phyloP scores from a whole-genome alignment of 2,888 invertebrate genomes.

The Cordilura impudica region DNA sequence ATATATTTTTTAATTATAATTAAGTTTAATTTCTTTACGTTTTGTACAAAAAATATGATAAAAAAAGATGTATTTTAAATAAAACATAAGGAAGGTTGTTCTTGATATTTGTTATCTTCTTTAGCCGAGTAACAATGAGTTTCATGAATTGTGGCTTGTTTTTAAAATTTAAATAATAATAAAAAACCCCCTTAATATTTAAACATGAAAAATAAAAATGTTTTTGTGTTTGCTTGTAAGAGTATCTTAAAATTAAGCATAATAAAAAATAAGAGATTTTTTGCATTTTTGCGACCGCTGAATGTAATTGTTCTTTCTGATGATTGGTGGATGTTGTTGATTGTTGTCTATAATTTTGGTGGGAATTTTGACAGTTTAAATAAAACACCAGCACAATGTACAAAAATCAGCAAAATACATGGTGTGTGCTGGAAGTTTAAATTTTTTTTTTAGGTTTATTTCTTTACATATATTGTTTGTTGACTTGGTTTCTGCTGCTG shows the following conservation, averaged over 20 bases:
- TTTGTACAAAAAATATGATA: conserved; percentile 36
- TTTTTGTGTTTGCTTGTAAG: conserved; percentile 19
- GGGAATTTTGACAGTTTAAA: conserved; percentile 49
- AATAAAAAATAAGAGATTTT: conserved; percentile 12
- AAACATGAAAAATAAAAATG: conserved; percentile 34
- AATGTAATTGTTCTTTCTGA: neutral
- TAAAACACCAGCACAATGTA: conserved; percentile 29
- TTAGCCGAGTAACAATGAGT: conserved; percentile 13
- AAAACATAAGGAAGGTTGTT: conserved; percentile 13
- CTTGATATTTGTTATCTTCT: conserved; percentile 2
- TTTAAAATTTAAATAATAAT: conserved; percentile 46
- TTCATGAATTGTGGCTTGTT: conserved; percentile 53
- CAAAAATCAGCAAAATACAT: conserved; percentile 19
- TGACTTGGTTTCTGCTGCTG: conserved; percentile 46
- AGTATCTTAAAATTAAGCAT: conserved; percentile 52
- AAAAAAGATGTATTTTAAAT: conserved; percentile 8
- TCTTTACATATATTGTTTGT: conserved; percentile 7
- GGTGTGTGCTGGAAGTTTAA: neutral
- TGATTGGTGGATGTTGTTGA: conserved; percentile 29
- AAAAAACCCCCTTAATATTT: conserved; percentile 30
- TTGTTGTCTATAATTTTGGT: conserved; percentile 45
- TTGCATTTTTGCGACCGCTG: neutral
- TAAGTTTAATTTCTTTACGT: conserved; percentile 9
- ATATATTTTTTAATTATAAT: conserved; percentile 45
- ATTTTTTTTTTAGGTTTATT: neutral